A percentile compares a stretch with the other conserved stretches of the same genome.
phyloP scores from a whole-genome alignment of 2,797 vertebrate species.

The Ibycter americanus region DNA sequence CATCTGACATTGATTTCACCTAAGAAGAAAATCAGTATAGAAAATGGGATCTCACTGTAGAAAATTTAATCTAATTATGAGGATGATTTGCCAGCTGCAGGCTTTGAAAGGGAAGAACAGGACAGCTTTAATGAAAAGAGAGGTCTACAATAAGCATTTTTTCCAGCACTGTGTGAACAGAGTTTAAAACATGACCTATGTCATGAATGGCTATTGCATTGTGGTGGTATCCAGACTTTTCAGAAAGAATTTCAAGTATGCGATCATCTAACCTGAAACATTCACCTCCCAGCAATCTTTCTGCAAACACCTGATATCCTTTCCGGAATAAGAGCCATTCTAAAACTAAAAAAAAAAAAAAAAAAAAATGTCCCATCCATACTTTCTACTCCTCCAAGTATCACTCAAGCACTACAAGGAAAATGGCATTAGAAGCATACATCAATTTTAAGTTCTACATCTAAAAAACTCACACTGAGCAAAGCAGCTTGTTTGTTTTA shows the following conservation, averaged over 20 bases:
- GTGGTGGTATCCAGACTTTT: background rate
- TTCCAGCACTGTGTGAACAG: background rate
- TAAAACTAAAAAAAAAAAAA: background rate
- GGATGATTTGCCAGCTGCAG: slow-evolving; percentile 3
- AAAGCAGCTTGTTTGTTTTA: background rate
- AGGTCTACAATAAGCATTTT: background rate
- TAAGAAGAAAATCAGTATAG: slow-evolving; percentile 25
- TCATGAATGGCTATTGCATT: background rate
- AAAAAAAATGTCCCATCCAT: background rate
- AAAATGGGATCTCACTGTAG: slow-evolving; percentile 35
- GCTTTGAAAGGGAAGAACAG: background rate
- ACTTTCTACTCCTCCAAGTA: background rate
- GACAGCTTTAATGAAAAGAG: background rate
- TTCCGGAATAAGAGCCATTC: background rate
- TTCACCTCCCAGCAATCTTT: background rate
- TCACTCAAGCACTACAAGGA: background rate
- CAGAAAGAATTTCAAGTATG: background rate
- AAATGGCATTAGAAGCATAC: background rate
- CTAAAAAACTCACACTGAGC: background rate
- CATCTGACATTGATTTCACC: slow-evolving; percentile 69
- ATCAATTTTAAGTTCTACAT: background rate
- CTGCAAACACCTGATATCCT: background rate
- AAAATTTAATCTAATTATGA: slow-evolving; percentile 40
- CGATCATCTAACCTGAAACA: background rate
- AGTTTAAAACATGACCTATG: background rate